Percentiles rank a stretch among this genome's conserved stretches.
Conservation (phyloP, 2,797 vertebrate species). For the Alcedo quadribrachys region DNA sequence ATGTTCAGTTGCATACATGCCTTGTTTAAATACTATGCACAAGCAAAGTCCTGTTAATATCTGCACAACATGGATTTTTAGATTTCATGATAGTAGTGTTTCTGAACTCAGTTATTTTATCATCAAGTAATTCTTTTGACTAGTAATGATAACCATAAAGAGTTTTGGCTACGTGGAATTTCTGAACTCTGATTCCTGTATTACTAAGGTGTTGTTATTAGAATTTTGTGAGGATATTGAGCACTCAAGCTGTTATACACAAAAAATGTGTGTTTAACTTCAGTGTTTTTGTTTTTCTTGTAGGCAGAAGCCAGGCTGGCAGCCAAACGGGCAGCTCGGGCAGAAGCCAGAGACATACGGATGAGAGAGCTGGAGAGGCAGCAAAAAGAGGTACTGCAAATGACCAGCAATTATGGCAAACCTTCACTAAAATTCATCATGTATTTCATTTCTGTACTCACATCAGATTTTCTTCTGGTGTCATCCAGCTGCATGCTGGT, state of each 20-base stretch:
- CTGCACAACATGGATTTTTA: not conserved
- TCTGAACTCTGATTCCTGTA: not conserved
- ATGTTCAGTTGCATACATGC: not conserved
- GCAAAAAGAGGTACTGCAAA: constrained; percentile 90
- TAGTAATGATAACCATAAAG: not conserved
- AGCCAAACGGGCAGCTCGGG: constrained; percentile 94
- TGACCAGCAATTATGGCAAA: not conserved
- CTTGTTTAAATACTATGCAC: not conserved
- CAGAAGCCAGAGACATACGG: constrained; percentile 97
- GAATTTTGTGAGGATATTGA: not conserved
- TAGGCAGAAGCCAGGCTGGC: constrained; percentile 97
- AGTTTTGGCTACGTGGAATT: too few relatives aligned
- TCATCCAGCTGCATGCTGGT: not conserved
- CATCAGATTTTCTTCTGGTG: not conserved
- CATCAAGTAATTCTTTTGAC: not conserved
- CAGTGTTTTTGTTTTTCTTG: constrained; percentile 22
- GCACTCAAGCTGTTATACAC: not conserved
- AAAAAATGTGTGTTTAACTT: not conserved
- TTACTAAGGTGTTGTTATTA: not conserved
- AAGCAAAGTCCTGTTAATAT: not conserved
- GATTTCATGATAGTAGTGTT: not conserved
- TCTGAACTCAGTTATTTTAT: not conserved
- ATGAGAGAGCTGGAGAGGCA: constrained; percentile 97
- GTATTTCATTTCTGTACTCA: not conserved
- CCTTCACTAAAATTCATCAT: not conserved